These are phyloP conservation scores for Euphydryas editha DNA, from an alignment of 2,888 invertebrate genomes.

Conservation along the genomic window DNA sequence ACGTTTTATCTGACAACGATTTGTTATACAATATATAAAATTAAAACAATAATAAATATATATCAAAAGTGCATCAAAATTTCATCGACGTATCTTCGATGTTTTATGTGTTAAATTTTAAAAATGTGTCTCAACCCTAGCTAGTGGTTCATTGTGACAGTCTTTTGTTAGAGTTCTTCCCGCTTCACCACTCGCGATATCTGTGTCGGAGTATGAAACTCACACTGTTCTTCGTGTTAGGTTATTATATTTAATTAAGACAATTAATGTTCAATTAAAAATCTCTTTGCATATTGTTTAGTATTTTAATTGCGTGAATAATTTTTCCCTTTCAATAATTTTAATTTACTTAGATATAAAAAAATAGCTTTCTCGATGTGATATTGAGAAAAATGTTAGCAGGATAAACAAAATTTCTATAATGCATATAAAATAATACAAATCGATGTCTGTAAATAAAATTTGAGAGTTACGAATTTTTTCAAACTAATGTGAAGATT, in stretches of 20 bases:
- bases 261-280: not conserved
- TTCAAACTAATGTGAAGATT: too few relatives aligned
- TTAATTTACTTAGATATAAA: not conserved
- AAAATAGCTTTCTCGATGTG: not conserved
- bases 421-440: not conserved
- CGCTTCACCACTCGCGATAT: slow-evolving; percentile 76
- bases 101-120: not conserved
- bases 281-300: not conserved
- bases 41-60: slow-evolving; percentile 2
- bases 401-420: not conserved
- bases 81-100: not conserved
- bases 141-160: slow-evolving; percentile 70
- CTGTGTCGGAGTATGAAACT: slow-evolving; percentile 49
- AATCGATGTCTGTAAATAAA: not conserved
- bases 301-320: not conserved
- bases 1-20: not conserved
- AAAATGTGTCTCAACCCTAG: slow-evolving; percentile 57
- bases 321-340: not conserved
- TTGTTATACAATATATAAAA: not conserved
- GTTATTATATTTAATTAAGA: not conserved
- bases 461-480: not conserved
- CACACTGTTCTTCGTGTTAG: slow-evolving; percentile 20
- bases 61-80: not conserved
- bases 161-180: slow-evolving; percentile 79
- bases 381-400: not conserved